These are phyloP conservation scores for Cheilosia scutellata DNA, from an alignment of 2,888 invertebrate species.

Conservation along the genomic window DNA sequence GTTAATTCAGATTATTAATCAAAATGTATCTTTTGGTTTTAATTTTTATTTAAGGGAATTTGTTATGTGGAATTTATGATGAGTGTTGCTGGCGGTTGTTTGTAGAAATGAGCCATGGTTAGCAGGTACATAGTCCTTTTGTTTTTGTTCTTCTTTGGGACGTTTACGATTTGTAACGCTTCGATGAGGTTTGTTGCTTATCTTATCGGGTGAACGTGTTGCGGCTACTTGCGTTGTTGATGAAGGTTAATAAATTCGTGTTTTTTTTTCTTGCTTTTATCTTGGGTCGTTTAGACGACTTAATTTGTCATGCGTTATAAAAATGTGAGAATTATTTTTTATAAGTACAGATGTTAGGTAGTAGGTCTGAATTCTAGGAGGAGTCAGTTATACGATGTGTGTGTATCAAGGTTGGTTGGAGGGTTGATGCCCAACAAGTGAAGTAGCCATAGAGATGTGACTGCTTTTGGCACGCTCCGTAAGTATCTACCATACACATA, in stretches of 20 bases:
- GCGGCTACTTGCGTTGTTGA: slow-evolving; percentile 73
- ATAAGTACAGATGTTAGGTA: too few species aligned
- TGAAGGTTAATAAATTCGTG: slow-evolving; percentile 69
- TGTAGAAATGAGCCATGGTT: slow-evolving; percentile 45
- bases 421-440: too few species aligned
- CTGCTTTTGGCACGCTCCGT: too few species aligned
- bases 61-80: slow-evolving; percentile 66
- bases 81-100: slow-evolving; percentile 34
- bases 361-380: too few species aligned
- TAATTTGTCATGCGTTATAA: slow-evolving; percentile 71
- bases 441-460: too few species aligned
- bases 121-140: slow-evolving; percentile 71
- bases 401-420: too few species aligned
- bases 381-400: too few species aligned
- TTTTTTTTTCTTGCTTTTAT: slow-evolving; percentile 13
- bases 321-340: slow-evolving; percentile 62
- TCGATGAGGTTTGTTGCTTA: slow-evolving; percentile 59
- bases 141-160: slow-evolving; percentile 25
- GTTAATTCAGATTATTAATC: slow-evolving; percentile 75
- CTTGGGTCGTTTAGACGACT: slow-evolving; percentile 62
- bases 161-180: slow-evolving; percentile 69
- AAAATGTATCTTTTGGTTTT: slow-evolving; percentile 57
- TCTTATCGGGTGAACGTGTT: slow-evolving; percentile 72
- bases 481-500: too few species aligned
- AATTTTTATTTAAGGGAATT: slow-evolving; percentile 30